Conservation (phyloP, 2,113 vertebrate genomes). For the Solea senegalensis region DNA sequence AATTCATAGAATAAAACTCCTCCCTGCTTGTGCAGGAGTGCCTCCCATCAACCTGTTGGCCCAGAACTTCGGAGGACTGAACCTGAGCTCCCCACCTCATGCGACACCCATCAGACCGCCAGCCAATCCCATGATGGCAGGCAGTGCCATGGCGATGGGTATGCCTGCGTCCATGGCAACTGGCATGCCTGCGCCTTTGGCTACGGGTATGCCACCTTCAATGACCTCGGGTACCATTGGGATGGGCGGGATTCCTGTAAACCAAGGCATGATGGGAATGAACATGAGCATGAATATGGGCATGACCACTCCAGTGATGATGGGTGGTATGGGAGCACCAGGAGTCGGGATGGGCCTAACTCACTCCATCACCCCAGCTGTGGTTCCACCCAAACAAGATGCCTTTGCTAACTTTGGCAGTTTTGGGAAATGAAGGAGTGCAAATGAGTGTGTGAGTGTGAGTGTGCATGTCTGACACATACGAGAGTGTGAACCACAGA, state of each 20-base stretch:
- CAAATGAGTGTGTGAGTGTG: conserved; percentile 12
- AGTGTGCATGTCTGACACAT: conserved; percentile 34
- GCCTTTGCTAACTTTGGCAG: conserved; percentile 98
- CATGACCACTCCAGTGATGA: conserved; percentile 82
- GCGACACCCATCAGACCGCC: conserved; percentile 83
- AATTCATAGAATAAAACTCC: not conserved
- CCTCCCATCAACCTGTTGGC: conserved; percentile 89
- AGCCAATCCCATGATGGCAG: conserved; percentile 81
- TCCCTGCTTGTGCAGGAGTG: conserved; percentile 79
- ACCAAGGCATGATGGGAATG: conserved; percentile 89
- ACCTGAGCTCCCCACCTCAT: conserved; percentile 85
- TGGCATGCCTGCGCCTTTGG: conserved; percentile 67
- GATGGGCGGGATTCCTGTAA: conserved; percentile 82
- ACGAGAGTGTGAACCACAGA: conserved; percentile 38
- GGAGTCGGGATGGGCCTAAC: conserved; percentile 79
- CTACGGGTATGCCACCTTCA: conserved; percentile 70
- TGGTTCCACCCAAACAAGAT: conserved; percentile 95
- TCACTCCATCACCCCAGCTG: conserved; percentile 69
- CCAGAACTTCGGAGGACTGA: conserved; percentile 91
- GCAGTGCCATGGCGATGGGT: conserved; percentile 80
- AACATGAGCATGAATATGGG: conserved; percentile 85
- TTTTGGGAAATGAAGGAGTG: conserved; percentile 91
- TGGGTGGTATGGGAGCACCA: conserved; percentile 79
- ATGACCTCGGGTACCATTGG: conserved; percentile 86
- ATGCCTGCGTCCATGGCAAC: conserved; percentile 85